phyloP scores from a whole-genome alignment of 2,888 invertebrate species.

The Meliscaeva auricollis region DNA sequence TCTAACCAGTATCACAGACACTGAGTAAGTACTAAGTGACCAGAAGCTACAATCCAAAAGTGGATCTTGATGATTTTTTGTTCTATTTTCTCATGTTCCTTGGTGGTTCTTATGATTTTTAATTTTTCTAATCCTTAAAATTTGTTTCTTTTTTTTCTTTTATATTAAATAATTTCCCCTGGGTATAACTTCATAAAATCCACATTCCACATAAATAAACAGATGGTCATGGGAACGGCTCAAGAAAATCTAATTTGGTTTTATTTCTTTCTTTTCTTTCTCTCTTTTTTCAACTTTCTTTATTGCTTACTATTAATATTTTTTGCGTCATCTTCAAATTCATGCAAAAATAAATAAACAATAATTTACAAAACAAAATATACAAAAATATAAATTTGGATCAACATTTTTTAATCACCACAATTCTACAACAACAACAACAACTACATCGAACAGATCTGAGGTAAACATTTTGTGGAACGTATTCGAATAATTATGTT shows the following conservation, averaged over 20 bases:
- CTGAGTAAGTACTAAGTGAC: constrained; percentile 86
- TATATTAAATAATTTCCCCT: constrained; percentile 58
- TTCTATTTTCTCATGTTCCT: constrained; percentile 11
- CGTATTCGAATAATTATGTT: constrained; percentile 33
- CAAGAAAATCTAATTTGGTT: constrained; percentile 83
- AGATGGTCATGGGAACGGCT: constrained; percentile 84
- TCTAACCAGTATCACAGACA: constrained; percentile 87
- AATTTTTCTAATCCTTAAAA: constrained; percentile 75
- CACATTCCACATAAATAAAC: constrained; percentile 76
- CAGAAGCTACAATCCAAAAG: constrained; percentile 24
- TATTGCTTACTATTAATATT: constrained; percentile 73
- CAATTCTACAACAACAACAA: constrained; percentile 63
- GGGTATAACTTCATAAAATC: constrained; percentile 63
- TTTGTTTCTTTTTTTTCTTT: constrained; percentile 76
- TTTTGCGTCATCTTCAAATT: constrained; percentile 50
- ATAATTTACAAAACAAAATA: constrained; percentile 43
- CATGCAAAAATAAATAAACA: constrained; percentile 52
- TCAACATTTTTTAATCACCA: constrained; percentile 55
- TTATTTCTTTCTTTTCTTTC: constrained; percentile 72
- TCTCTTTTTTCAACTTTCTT: constrained; percentile 78
- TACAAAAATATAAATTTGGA: constrained; percentile 62
- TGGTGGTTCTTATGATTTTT: constrained; percentile 50
- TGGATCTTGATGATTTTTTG: constrained; percentile 48
- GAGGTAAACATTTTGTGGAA: constrained; percentile 80
- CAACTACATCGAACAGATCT: constrained; percentile 79